Conservation (phyloP, 2,888 invertebrate species). For the Oasisia sp. region DNA sequence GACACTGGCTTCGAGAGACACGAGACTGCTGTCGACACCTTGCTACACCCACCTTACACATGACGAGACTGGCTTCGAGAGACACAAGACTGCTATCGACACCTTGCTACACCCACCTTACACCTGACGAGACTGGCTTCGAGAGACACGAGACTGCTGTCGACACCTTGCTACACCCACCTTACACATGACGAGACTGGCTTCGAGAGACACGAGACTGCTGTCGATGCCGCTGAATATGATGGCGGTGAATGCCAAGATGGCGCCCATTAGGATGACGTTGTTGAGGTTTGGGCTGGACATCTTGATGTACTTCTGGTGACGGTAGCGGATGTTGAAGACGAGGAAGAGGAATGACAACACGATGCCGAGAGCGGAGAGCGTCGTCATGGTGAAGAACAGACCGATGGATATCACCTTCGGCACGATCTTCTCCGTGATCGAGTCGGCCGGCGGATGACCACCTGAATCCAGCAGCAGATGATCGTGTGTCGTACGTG, state of each 20-base stretch:
- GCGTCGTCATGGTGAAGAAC: conserved; percentile 49
- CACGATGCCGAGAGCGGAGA: conserved; percentile 52
- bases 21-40: too few species aligned
- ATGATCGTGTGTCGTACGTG: background rate
- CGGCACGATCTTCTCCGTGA: conserved; percentile 40
- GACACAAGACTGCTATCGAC: too few species aligned
- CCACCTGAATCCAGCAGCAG: conserved; percentile 39
- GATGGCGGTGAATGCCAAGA: conserved; percentile 40
- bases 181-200: conserved; percentile 42
- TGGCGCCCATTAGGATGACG: conserved; percentile 45
- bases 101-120: too few species aligned
- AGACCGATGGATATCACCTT: conserved; percentile 45
- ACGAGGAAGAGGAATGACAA: conserved; percentile 53
- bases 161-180: conserved; percentile 28
- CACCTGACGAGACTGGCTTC: too few species aligned
- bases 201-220: conserved; percentile 31
- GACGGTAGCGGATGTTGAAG: conserved; percentile 56
- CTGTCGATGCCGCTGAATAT: conserved; percentile 43
- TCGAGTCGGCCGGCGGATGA: conserved; percentile 45
- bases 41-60: too few species aligned
- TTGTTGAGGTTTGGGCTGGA: conserved; percentile 53
- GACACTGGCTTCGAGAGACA: too few species aligned
- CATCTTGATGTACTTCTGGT: conserved; percentile 53
- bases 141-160: too few species aligned
- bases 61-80: too few species aligned